Evolutionary conservation across 2,888 invertebrate species (phyloP).

Genomic region (Epirrhoe alternata): DNA sequence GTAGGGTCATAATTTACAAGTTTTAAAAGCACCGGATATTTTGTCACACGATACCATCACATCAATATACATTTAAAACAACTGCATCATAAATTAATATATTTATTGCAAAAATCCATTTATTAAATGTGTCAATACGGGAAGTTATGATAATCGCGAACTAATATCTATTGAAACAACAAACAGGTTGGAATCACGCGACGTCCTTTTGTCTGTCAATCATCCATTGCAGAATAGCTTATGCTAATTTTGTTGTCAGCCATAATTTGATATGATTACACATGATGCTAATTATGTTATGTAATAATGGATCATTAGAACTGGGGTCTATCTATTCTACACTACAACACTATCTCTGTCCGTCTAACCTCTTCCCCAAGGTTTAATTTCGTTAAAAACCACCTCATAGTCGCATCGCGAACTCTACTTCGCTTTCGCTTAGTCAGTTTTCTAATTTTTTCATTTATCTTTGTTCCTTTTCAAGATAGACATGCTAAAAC

Average conservation of each 20-base stretch:
- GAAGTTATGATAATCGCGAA: slow-evolving; percentile 21
- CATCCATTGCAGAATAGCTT: slow-evolving; percentile 21
- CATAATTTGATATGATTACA: slow-evolving; percentile 10
- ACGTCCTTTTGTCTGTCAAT: slow-evolving; percentile 35
- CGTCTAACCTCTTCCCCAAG: too few species aligned
- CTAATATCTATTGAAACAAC: slow-evolving; percentile 14
- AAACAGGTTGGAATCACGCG: slow-evolving; percentile 31
- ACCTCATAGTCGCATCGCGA: too few species aligned
- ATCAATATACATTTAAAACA: neutral
- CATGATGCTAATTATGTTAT: slow-evolving; percentile 9
- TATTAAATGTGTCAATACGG: slow-evolving; percentile 12
- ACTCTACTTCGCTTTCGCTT: too few species aligned
- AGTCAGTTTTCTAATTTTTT: too few species aligned
- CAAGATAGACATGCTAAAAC: too few species aligned
- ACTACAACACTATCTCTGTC: too few species aligned
- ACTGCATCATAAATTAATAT: neutral
- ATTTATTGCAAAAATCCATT: neutral
- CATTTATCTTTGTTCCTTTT: too few species aligned
- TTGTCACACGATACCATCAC: neutral
- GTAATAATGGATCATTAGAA: neutral
- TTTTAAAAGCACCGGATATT: slow-evolving; percentile 1
- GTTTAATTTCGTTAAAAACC: too few species aligned
- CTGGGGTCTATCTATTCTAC: neutral
- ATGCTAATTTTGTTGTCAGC: slow-evolving; percentile 23
- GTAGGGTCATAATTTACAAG: neutral